phyloP scores from a whole-genome alignment of 2,113 vertebrate species.

The Larimichthys crocea region DNA sequence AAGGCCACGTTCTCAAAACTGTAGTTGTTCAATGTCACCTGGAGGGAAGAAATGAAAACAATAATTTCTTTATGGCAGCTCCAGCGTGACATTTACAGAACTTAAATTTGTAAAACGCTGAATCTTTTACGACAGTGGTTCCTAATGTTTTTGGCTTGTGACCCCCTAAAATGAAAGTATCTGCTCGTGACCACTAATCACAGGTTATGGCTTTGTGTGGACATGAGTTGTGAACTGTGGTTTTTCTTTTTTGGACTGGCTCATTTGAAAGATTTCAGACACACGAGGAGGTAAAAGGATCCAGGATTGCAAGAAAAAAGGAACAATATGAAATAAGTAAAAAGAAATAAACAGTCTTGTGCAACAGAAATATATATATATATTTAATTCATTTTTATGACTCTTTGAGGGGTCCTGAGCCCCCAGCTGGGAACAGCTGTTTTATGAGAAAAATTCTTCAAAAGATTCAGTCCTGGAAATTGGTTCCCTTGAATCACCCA shows the following conservation, averaged over 20 bases:
- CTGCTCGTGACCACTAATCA: not conserved
- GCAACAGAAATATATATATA: not conserved
- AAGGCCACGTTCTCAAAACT: conserved; percentile 98
- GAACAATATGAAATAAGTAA: not conserved
- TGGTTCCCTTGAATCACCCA: not conserved
- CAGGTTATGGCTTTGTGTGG: not conserved
- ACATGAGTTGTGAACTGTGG: not conserved
- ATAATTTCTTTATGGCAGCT: not conserved
- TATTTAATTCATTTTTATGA: not conserved
- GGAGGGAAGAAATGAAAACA: conserved; percentile 36
- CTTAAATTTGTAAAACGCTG: not conserved
- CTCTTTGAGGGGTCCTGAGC: not conserved
- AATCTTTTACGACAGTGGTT: not conserved
- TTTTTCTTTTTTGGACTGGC: not conserved
- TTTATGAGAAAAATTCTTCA: not conserved
- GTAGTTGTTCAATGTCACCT: conserved; percentile 96
- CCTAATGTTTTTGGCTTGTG: not conserved
- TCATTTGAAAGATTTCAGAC: not conserved
- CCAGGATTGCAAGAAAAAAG: not conserved
- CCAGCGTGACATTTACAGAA: not conserved
- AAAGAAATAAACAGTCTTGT: not conserved
- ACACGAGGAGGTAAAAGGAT: not conserved
- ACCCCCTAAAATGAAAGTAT: not conserved
- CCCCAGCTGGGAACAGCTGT: not conserved
- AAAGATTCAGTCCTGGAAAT: not conserved